Evolutionary conservation across 1,140 invertebrate genomes (phyloP).

Genomic region (Drosophila albomicans): DNA sequence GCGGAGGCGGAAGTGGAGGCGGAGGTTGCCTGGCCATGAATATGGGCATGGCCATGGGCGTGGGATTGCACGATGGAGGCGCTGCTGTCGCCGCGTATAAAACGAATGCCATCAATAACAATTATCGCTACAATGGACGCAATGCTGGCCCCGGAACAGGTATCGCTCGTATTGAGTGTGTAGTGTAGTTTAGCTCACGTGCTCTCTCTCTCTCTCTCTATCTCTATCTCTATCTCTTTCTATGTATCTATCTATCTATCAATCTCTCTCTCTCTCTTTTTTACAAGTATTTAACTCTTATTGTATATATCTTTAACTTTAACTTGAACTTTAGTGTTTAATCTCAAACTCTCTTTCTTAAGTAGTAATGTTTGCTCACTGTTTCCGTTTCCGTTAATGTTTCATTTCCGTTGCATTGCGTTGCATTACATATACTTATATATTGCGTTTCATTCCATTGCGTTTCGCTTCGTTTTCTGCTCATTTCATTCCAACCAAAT

Average conservation of each 20-base stretch:
- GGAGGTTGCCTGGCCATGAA: constrained; percentile 34
- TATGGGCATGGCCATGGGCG: constrained; percentile 12
- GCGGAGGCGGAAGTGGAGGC: constrained; percentile 31
- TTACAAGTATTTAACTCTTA: constrained; percentile 15
- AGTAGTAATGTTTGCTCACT: constrained; percentile 17
- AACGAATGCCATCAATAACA: constrained; percentile 84
- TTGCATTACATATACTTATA: constrained; percentile 15
- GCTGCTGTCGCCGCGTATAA: constrained; percentile 61
- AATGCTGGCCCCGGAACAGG: constrained; percentile 78
- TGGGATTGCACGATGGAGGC: constrained; percentile 41
- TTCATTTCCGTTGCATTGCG: constrained; percentile 29
- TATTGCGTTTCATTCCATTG: constrained; percentile 33
- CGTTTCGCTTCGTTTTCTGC: constrained; percentile 10
- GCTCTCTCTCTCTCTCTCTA: constrained; percentile 18
- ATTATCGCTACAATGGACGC: constrained; percentile 85
- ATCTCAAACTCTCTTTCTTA: constrained; percentile 7
- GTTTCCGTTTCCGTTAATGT: constrained; percentile 25
- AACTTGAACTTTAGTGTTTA: neutral
- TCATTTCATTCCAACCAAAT: constrained; percentile 27
- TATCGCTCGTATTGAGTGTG: constrained; percentile 77
- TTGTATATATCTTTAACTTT: constrained; percentile 17
- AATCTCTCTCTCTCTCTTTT: constrained; percentile 16
- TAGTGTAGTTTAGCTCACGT: constrained; percentile 51
- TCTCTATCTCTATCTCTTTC: neutral
- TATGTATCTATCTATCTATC: constrained; percentile 29